Base-by-base conservation (phyloP, 1,140 invertebrate genomes). In the Cyphomyrmex costatus region DNA sequence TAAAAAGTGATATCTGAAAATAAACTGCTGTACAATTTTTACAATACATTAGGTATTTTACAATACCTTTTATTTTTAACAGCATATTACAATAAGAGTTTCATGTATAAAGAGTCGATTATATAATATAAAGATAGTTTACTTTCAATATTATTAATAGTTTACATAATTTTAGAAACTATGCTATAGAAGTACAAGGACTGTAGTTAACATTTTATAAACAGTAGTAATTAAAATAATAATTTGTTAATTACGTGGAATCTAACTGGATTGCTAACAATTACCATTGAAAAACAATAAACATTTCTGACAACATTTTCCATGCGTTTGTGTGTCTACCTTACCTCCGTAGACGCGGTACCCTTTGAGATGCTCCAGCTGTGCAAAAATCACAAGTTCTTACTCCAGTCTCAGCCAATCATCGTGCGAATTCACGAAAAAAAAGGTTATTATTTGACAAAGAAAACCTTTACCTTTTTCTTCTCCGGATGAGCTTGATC, bases 401-500 rank as follows among this genome's bases (percentile, higher is more conserved):
- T 90, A 90, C 74, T 88, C 33, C 36, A 58, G 12, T 84, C 46
- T 78, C 24, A 36, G 21, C 30, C 19, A 10, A 46, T 56, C 27
- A 61, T 58, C 7, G 53, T 74, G 56, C 68, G 42, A 60, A 60
- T 60, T 14, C 36, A 33, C 36, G 36, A 33, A 33, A 82, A 60
- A 73, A 82, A 24, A 49, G 3, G 14, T 49, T 49, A 33, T 60
- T 24, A 53, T 49, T 58, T 74, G 12, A 8, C 5, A 51, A 73
- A 49, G 7, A 33, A 21, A 10, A 16, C 16, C 5, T 60, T 86
- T 90, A 98, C 97, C 95, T 97, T 97, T 79, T 96, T 95, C 30
- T 95, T 96, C 93, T 98, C 97, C 0, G 98, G 97, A 95, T 98
- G 98, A 63, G 96, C 95, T 91, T 97, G 96, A 56, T 97, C 95